A percentile compares a stretch with the other conserved stretches of the same genome.
Conservation (phyloP, 1,140 invertebrate genomes). For the Drosophila nikananu region DNA sequence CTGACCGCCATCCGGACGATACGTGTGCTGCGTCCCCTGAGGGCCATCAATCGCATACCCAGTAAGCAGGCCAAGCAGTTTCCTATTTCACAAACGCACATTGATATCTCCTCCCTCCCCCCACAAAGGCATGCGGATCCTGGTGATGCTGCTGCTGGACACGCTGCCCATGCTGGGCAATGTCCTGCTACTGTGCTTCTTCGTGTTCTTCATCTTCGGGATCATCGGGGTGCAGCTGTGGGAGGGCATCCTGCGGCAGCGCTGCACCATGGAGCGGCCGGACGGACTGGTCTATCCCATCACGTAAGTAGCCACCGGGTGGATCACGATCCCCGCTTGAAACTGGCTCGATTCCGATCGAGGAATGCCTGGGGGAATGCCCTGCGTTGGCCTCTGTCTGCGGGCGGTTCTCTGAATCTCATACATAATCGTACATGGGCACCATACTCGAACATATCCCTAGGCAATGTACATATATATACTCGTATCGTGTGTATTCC, state of each 20-base stretch:
- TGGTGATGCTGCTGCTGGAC: slow-evolving; percentile 99
- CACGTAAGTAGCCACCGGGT: slow-evolving; percentile 88
- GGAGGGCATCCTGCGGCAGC: slow-evolving; percentile 97
- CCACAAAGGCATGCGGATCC: slow-evolving; percentile 97
- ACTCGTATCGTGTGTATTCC: slow-evolving; percentile 44
- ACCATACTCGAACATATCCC: slow-evolving; percentile 36
- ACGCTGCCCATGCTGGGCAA: slow-evolving; percentile 99
- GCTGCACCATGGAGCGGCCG: slow-evolving; percentile 93
- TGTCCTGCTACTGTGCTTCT: slow-evolving; percentile 99
- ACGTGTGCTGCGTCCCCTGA: slow-evolving; percentile 96
- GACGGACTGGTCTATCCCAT: slow-evolving; percentile 89
- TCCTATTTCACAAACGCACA: neutral
- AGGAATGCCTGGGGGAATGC: slow-evolving; percentile 2
- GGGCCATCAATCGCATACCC: slow-evolving; percentile 99
- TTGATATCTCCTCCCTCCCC: no score
- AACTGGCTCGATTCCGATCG: neutral
- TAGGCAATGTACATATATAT: slow-evolving; percentile 43
- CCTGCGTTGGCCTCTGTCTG: slow-evolving; percentile 58
- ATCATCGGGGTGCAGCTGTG: slow-evolving; percentile 99
- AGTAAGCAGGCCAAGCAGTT: slow-evolving; percentile 89
- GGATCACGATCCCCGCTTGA: neutral
- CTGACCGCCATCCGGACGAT: slow-evolving; percentile 99
- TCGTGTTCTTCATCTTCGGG: slow-evolving; percentile 99
- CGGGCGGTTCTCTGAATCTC: slow-evolving; percentile 45
- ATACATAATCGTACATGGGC: slow-evolving; percentile 37